Percentiles rank a stretch among this genome's conserved stretches.
phyloP scores from a whole-genome alignment of 2,888 invertebrate species.

The Vanessa cardui region DNA sequence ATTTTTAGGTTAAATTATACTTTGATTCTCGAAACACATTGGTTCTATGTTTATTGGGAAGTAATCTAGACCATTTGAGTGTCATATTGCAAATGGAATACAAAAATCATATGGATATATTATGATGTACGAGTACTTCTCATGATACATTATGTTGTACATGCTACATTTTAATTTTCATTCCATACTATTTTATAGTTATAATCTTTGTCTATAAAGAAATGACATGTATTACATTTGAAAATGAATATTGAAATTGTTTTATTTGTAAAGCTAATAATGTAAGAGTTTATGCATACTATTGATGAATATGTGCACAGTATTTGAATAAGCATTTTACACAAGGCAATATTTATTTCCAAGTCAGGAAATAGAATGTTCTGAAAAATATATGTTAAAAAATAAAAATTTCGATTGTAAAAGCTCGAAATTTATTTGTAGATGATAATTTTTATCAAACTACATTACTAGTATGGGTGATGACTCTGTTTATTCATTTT shows the following conservation, averaged over 20 bases:
- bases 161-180: conserved; percentile 14
- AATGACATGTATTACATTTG: background rate
- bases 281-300: conserved; percentile 16
- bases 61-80: conserved; percentile 12
- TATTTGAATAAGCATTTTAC: conserved; percentile 13
- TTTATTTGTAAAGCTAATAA: conserved; percentile 7
- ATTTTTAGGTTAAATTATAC: conserved; percentile 57
- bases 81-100: conserved; percentile 7
- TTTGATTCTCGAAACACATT: conserved; percentile 52
- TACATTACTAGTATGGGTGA: background rate
- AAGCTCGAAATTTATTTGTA: background rate
- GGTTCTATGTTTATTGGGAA: conserved; percentile 53
- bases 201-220: background rate
- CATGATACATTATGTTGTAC: background rate
- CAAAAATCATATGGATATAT: background rate
- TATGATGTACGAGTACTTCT: background rate
- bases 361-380: conserved; percentile 15
- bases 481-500: conserved; percentile 1
- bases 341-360: background rate
- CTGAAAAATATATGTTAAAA: background rate
- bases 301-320: conserved; percentile 28
- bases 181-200: conserved; percentile 23
- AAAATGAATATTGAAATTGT: background rate
- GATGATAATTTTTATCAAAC: background rate
- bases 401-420: background rate